Percentiles rank a stretch among this genome's conserved stretches.
phyloP scores from a whole-genome alignment of 1,140 invertebrate species.

The Trinorchestia longiramus region DNA sequence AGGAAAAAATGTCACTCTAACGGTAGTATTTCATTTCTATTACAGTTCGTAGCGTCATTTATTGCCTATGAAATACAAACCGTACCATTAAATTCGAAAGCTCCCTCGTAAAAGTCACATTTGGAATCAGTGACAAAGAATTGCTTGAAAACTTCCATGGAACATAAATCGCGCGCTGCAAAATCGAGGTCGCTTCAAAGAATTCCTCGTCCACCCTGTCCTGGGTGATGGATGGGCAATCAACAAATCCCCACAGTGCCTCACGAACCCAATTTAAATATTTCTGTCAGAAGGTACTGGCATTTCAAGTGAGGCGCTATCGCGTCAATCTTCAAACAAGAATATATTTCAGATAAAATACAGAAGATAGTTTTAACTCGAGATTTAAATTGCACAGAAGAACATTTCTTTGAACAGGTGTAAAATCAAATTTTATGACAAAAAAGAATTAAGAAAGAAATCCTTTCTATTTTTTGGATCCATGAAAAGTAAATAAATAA shows the following conservation, averaged over 20 bases:
- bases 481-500: no score
- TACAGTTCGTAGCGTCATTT: neutral
- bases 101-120: neutral
- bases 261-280: neutral
- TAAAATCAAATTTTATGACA: neutral
- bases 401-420: neutral
- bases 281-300: neutral
- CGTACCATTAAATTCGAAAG: neutral
- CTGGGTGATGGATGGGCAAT: neutral
- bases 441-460: neutral
- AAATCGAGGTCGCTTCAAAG: neutral
- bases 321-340: neutral
- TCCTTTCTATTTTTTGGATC: neutral
- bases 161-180: neutral
- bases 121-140: conserved; percentile 1
- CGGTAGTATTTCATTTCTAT: neutral
- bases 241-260: neutral
- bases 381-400: neutral
- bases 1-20: neutral
- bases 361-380: neutral
- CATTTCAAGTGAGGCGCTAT: neutral
- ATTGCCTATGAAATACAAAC: neutral
- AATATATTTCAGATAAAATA: neutral
- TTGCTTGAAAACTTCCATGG: neutral
- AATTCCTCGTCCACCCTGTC: neutral